These are phyloP conservation scores for Vombatus ursinus DNA, from an alignment of 2,113 vertebrate species.

Conservation along the genomic window DNA sequence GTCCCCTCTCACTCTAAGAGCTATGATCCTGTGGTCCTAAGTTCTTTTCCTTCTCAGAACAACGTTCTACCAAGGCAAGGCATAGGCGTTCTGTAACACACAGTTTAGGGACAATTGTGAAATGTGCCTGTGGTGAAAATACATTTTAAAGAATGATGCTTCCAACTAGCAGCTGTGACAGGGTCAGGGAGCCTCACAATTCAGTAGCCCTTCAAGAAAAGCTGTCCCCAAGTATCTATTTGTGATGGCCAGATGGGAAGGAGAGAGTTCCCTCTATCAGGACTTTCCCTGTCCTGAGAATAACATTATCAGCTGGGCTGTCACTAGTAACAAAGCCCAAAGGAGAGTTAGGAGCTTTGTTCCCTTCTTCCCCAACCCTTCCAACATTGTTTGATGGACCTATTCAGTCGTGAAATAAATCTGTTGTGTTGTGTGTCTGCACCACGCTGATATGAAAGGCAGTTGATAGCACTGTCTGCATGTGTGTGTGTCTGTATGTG, in stretches of 20 bases:
- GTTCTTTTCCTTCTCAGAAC: background rate
- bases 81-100: background rate
- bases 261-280: conserved; percentile 25
- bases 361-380: conserved; percentile 33
- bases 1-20: background rate
- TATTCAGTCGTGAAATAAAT: conserved; percentile 67
- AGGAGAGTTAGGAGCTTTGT: conserved; percentile 69
- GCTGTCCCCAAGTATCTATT: conserved; percentile 50
- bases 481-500: conserved; percentile 16
- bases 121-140: conserved; percentile 12
- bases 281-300: conserved; percentile 37
- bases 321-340: conserved; percentile 67
- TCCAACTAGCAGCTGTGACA: conserved; percentile 42
- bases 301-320: conserved; percentile 61
- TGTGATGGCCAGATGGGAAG: conserved; percentile 36
- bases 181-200: conserved; percentile 42
- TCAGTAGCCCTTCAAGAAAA: conserved; percentile 38
- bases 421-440: conserved; percentile 63
- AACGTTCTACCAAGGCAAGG: background rate
- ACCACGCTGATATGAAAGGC: conserved; percentile 67
- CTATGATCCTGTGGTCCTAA: background rate
- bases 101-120: conserved; percentile 28
- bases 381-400: conserved; percentile 58
- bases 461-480: conserved; percentile 32
- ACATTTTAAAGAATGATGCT: background rate